Conservation (phyloP, 2,888 invertebrate genomes). For the Pasiphila rectangulata region DNA sequence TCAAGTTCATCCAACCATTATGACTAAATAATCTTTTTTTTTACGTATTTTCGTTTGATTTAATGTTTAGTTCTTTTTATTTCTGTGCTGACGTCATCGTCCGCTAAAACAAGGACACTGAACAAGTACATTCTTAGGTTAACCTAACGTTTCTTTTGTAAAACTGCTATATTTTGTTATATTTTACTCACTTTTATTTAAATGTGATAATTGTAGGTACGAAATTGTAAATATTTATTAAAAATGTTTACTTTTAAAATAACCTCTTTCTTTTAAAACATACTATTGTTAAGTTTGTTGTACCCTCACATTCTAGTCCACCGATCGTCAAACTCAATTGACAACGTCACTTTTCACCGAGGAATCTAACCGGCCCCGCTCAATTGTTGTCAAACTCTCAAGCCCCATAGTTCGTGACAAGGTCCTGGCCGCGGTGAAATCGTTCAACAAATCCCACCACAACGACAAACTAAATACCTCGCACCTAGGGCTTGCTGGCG, state of each 20-base stretch:
- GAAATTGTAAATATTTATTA: conserved; percentile 76
- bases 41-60: conserved; percentile 4
- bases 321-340: no score
- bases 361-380: no score
- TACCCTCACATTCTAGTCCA: no score
- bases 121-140: conserved; percentile 46
- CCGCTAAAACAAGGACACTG: conserved; percentile 4
- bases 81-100: conserved; percentile 7
- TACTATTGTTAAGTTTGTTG: no score
- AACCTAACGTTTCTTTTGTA: conserved; percentile 42
- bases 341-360: no score
- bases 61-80: conserved; percentile 11
- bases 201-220: conserved; percentile 64
- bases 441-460: no score
- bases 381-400: no score
- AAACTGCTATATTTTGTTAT: conserved; percentile 64
- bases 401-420: no score
- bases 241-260: conserved; percentile 66
- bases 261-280: conserved; percentile 36
- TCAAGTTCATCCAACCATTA: neutral
- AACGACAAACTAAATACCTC: no score
- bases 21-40: neutral
- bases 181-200: conserved; percentile 64
- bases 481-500: no score
- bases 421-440: no score